phyloP scores from a whole-genome alignment of 2,797 vertebrate species.

The Allobates femoralis region DNA sequence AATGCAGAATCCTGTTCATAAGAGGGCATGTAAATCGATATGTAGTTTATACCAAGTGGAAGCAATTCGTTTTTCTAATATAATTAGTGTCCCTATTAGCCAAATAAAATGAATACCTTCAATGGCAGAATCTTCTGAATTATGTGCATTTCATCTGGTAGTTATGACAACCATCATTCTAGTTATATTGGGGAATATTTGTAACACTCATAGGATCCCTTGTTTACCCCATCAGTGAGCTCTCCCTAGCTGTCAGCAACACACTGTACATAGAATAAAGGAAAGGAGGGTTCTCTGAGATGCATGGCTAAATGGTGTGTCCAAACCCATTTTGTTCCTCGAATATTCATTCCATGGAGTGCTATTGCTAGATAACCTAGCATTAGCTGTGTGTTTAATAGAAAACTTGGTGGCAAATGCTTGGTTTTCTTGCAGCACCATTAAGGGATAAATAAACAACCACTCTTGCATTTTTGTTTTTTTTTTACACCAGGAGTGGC shows the following conservation, averaged over 20 bases:
- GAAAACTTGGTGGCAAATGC: neutral
- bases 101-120: neutral
- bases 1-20: neutral
- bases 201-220: neutral
- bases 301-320: too few relatives aligned
- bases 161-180: neutral
- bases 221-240: neutral
- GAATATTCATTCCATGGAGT: too few relatives aligned
- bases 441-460: neutral
- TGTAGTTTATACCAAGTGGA: neutral
- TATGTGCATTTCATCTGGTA: neutral
- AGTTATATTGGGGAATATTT: neutral
- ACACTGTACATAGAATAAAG: neutral
- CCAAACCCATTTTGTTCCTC: neutral
- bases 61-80: neutral
- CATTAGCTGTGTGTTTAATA: neutral
- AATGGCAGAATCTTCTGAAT: neutral
- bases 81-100: neutral
- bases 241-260: neutral
- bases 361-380: neutral
- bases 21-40: neutral
- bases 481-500: too few relatives aligned
- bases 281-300: too few relatives aligned
- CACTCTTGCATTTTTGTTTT: too few relatives aligned
- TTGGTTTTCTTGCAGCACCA: neutral